These are phyloP conservation scores for Drosophila flavopinicola DNA, from an alignment of 2,888 invertebrate genomes.

Conservation along the genomic window DNA sequence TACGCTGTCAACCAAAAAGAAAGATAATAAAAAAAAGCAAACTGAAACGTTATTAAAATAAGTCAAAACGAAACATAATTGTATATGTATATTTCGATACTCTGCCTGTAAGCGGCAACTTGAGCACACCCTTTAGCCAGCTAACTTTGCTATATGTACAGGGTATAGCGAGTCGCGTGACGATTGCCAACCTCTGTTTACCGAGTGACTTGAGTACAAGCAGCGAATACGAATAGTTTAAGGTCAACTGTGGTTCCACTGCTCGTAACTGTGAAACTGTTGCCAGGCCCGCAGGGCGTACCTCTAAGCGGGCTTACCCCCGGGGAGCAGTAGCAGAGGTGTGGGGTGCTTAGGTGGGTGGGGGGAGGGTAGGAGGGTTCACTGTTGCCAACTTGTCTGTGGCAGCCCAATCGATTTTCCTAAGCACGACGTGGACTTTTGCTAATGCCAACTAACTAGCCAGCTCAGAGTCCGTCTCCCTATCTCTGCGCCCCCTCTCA, in stretches of 20 bases:
- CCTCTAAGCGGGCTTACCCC: constrained; percentile 13
- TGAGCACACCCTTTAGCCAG: not conserved
- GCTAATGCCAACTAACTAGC: constrained; percentile 58
- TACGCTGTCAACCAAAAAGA: no score
- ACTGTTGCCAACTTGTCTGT: constrained; percentile 67
- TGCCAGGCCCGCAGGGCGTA: constrained; percentile 40
- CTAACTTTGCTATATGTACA: constrained; percentile 1
- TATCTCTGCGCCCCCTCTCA: not conserved
- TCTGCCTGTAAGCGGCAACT: no score
- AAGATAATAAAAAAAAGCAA: no score
- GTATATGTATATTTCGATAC: not conserved
- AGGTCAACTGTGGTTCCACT: constrained; percentile 45
- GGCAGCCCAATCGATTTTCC: constrained; percentile 57
- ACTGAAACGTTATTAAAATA: no score
- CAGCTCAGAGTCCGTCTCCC: constrained; percentile 9
- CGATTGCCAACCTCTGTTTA: constrained; percentile 44
- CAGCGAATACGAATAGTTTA: constrained; percentile 48
- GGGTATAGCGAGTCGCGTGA: constrained; percentile 53
- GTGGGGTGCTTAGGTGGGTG: not conserved
- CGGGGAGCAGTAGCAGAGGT: not conserved
- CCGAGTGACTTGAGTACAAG: constrained; percentile 44
- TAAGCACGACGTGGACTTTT: constrained; percentile 46
- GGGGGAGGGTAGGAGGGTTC: not conserved
- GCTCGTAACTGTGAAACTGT: constrained; percentile 57
- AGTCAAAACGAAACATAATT: no score